phyloP scores from a whole-genome alignment of 2,797 vertebrate species.

The Semotilus atromaculatus region DNA sequence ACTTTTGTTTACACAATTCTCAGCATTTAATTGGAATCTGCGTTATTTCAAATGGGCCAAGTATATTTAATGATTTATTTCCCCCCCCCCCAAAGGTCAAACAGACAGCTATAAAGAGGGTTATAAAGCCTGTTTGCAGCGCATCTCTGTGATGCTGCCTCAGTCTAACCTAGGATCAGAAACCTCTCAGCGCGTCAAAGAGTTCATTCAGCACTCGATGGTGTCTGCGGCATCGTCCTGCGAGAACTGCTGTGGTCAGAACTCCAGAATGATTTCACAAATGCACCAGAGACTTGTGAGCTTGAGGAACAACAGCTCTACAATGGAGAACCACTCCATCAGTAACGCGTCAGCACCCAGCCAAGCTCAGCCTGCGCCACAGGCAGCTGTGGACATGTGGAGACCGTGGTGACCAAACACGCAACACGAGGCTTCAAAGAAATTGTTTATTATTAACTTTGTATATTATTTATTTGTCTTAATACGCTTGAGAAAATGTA shows the following conservation, averaged over 20 bases:
- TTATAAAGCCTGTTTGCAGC: constrained; percentile 83
- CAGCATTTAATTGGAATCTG: constrained; percentile 58
- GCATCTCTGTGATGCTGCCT: constrained; percentile 78
- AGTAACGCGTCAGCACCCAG: not conserved
- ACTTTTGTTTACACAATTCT: not conserved
- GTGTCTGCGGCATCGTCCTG: constrained; percentile 65
- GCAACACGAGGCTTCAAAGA: not conserved
- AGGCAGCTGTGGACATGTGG: constrained; percentile 57
- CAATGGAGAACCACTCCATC: constrained; percentile 30
- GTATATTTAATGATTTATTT: constrained; percentile 41
- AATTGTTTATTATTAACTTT: constrained; percentile 21
- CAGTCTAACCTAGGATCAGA: constrained; percentile 74
- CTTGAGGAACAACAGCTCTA: constrained; percentile 9
- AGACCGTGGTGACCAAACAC: constrained; percentile 64
- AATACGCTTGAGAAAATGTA: constrained; percentile 11
- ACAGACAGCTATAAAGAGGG: constrained; percentile 82
- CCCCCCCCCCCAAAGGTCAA: constrained; percentile 62
- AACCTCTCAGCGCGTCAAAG: constrained; percentile 71
- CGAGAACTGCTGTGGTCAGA: constrained; percentile 70
- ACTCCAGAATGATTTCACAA: constrained; percentile 63
- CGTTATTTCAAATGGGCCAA: not conserved
- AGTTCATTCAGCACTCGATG: constrained; percentile 76
- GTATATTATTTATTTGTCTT: constrained; percentile 58
- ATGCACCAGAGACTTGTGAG: constrained; percentile 53
- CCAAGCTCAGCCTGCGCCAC: constrained; percentile 11